phyloP scores from a whole-genome alignment of 2,113 vertebrate species.

The Anarhynchus alexandrinus region DNA sequence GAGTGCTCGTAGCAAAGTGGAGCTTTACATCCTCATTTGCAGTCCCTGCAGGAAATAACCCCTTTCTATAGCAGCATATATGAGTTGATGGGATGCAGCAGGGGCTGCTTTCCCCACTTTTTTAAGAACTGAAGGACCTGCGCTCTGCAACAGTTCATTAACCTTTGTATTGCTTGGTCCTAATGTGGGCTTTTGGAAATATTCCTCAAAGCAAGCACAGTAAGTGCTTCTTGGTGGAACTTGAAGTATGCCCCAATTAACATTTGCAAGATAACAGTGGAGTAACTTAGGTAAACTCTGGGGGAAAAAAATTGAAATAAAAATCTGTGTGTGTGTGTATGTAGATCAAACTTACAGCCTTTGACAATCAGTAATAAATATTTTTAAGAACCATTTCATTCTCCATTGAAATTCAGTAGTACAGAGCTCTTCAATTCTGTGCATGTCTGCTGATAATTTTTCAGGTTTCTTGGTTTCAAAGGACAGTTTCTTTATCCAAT shows the following conservation, averaged over 20 bases:
- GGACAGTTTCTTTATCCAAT: not conserved
- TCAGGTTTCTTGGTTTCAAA: not conserved
- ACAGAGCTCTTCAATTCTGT: not conserved
- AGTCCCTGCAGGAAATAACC: not conserved
- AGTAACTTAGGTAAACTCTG: not conserved
- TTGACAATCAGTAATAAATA: not conserved
- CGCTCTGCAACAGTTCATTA: not conserved
- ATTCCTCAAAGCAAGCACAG: not conserved
- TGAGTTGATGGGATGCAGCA: not conserved
- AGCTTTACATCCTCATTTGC: not conserved
- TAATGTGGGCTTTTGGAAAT: not conserved
- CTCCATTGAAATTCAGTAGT: not conserved
- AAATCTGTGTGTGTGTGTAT: not conserved
- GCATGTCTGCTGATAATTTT: not conserved
- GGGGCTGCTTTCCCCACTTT: not conserved
- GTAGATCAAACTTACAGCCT: not conserved
- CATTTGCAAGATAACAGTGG: not conserved
- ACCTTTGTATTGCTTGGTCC: not conserved
- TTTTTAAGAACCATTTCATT: constrained; percentile 16
- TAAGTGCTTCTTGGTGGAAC: not conserved
- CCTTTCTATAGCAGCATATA: not conserved
- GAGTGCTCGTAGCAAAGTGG: not conserved
- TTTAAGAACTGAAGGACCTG: not conserved
- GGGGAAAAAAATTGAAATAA: not conserved
- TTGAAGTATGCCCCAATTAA: constrained; percentile 7